Percentiles rank a stretch among this genome's conserved stretches.
These are phyloP conservation scores for Coleophora flavipennella DNA, from an alignment of 2,888 invertebrate genomes.

Conservation along the genomic window DNA sequence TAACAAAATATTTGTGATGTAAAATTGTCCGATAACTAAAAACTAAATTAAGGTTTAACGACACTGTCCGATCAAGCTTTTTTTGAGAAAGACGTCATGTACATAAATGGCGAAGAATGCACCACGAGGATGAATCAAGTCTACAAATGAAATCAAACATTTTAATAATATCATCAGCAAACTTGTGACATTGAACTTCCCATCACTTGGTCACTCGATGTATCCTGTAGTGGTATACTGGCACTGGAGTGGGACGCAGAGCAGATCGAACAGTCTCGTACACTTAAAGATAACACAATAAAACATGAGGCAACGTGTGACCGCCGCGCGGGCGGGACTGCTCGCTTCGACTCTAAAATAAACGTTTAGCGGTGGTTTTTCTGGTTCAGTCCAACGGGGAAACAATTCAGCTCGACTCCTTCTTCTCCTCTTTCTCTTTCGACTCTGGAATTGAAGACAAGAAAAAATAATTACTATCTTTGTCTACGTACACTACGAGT, in stretches of 20 bases:
- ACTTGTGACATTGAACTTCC: background rate
- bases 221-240: background rate
- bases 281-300: conserved; percentile 44
- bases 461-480: no score
- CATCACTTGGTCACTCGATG: background rate
- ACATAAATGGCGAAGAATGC: background rate
- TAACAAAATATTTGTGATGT: conserved; percentile 40
- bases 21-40: conserved; percentile 35
- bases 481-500: no score
- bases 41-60: conserved; percentile 40
- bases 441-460: conserved; percentile 67
- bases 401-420: conserved; percentile 78
- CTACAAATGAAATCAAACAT: no score
- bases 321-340: conserved; percentile 20
- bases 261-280: conserved; percentile 43
- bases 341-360: conserved; percentile 57
- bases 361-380: conserved; percentile 71
- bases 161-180: no score
- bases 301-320: conserved; percentile 53
- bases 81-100: background rate
- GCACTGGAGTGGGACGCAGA: conserved; percentile 2
- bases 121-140: no score
- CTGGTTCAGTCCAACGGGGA: conserved; percentile 54
- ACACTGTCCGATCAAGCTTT: conserved; percentile 32
- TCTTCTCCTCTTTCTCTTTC: conserved; percentile 79